A percentile compares a stretch with the other conserved stretches of the same genome.
Evolutionary conservation across 2,113 vertebrate species (phyloP).

Genomic region (Mugil cephalus): DNA sequence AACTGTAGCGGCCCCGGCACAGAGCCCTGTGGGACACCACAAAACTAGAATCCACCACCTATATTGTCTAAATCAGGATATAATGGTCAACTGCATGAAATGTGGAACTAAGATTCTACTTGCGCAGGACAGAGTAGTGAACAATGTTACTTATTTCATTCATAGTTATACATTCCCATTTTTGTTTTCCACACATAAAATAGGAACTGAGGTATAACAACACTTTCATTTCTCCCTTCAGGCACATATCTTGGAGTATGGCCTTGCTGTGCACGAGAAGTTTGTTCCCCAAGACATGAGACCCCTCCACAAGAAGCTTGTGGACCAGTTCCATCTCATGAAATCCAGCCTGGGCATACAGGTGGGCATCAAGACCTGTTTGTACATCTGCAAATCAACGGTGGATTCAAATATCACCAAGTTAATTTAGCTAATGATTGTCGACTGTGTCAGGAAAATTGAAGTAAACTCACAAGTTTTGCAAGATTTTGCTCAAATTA

Average conservation of each 20-base stretch:
- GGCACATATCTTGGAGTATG: conserved; percentile 98
- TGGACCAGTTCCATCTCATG: conserved; percentile 99
- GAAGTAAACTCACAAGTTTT: conserved; percentile 3
- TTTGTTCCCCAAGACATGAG: conserved; percentile 98
- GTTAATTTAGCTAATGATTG: neutral
- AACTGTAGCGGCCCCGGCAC: too few species aligned
- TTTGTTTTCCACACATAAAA: neutral
- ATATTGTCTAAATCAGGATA: too few species aligned
- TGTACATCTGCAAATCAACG: neutral
- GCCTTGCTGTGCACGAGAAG: conserved; percentile 95
- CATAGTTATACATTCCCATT: too few species aligned
- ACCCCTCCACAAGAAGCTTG: conserved; percentile 96
- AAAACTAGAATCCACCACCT: too few species aligned
- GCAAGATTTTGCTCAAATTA: conserved; percentile 31
- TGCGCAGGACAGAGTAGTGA: too few species aligned
- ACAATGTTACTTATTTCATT: too few species aligned
- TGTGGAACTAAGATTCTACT: too few species aligned
- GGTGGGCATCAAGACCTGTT: conserved; percentile 75
- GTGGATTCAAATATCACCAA: neutral
- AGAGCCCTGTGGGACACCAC: too few species aligned
- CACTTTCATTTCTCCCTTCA: conserved; percentile 56
- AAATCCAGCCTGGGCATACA: conserved; percentile 98
- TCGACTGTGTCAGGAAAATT: neutral
- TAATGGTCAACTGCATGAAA: too few species aligned
- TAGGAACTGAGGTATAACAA: neutral